Conservation (phyloP, 2,797 vertebrate genomes). For the Mormyrops boulengeri region DNA sequence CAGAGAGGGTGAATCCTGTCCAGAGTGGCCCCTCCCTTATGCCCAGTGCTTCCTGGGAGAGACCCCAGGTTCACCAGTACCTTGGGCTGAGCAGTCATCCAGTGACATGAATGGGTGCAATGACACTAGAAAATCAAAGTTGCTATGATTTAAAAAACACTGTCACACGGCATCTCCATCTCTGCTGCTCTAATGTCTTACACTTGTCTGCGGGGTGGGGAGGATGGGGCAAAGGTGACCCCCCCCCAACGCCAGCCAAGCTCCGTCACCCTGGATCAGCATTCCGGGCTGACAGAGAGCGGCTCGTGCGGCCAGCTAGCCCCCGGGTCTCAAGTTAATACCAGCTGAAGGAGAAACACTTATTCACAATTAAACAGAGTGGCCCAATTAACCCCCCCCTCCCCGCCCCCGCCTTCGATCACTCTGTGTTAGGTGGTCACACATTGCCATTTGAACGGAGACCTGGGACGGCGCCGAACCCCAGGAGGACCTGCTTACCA, state of each 20-base stretch:
- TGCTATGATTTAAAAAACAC: not conserved
- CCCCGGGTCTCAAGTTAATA: conserved; percentile 51
- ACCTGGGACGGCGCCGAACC: conserved; percentile 28
- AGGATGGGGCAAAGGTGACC: not conserved
- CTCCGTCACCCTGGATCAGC: conserved; percentile 13
- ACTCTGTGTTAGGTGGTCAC: conserved; percentile 40
- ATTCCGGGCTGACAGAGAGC: conserved; percentile 29
- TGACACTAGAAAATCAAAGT: not conserved
- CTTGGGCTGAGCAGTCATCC: not conserved
- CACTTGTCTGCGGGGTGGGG: too few relatives aligned
- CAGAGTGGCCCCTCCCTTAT: not conserved
- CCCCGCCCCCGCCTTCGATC: conserved; percentile 30
- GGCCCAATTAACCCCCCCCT: conserved; percentile 38
- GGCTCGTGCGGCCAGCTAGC: conserved; percentile 23
- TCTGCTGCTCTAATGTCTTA: not conserved
- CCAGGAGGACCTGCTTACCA: conserved; percentile 34
- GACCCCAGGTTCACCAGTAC: not conserved
- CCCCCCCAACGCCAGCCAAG: not conserved
- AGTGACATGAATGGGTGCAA: not conserved
- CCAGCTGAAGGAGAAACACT: conserved; percentile 43
- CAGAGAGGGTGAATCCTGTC: not conserved
- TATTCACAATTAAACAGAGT: conserved; percentile 52
- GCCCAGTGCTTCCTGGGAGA: not conserved
- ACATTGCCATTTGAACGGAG: conserved; percentile 51
- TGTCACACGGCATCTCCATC: not conserved